Evolutionary conservation across 2,113 vertebrate species (phyloP).

Genomic region (Aphyosemion australe): DNA sequence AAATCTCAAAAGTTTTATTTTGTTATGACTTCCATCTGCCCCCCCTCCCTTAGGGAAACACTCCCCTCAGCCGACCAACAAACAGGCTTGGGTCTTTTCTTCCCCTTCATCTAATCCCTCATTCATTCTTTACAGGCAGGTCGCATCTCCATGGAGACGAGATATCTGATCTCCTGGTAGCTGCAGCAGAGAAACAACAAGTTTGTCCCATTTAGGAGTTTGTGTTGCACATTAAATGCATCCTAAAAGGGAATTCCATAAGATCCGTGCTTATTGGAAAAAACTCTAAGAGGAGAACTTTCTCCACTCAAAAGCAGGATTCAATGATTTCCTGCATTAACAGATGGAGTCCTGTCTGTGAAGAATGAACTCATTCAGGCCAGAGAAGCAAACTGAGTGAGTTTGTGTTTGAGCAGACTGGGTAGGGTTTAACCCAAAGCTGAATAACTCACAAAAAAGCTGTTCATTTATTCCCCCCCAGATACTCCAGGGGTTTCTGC

Average conservation of each 20-base stretch:
- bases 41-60: too few species aligned
- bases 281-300: conserved; percentile 7
- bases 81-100: conserved; percentile 48
- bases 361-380: conserved; percentile 60
- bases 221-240: conserved; percentile 26
- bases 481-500: conserved; percentile 12
- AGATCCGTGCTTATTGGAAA: neutral
- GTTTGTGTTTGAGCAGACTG: conserved; percentile 26
- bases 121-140: conserved; percentile 63
- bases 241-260: conserved; percentile 26
- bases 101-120: conserved; percentile 62
- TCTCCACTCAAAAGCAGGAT: conserved; percentile 50
- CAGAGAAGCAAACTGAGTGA: conserved; percentile 23
- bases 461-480: neutral
- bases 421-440: conserved; percentile 13
- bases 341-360: conserved; percentile 26
- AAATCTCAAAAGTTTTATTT: too few species aligned
- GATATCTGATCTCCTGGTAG: conserved; percentile 32
- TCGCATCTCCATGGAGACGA: conserved; percentile 56
- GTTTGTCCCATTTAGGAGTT: conserved; percentile 1
- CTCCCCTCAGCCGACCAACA: conserved; percentile 24
- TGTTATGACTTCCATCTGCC: too few species aligned
- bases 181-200: conserved; percentile 3
- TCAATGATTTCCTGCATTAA: conserved; percentile 49
- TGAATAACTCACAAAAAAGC: conserved; percentile 31